phyloP scores from a whole-genome alignment of 2,113 vertebrate genomes.

The Gnathonemus longibarbis region DNA sequence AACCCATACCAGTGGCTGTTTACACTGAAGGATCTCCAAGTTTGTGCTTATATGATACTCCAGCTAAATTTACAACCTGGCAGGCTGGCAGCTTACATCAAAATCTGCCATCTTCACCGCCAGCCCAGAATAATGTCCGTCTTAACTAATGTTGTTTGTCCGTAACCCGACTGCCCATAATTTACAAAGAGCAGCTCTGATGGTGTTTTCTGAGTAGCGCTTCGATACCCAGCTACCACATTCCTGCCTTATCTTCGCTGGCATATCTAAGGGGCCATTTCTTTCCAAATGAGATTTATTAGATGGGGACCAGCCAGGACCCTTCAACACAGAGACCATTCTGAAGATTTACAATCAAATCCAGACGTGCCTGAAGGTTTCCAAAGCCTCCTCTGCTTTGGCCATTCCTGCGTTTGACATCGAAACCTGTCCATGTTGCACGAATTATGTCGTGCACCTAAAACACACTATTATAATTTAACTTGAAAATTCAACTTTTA shows the following conservation, averaged over 20 bases:
- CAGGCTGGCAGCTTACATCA: neutral
- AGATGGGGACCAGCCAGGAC: neutral
- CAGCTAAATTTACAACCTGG: neutral
- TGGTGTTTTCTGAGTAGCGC: neutral
- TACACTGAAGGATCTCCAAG: neutral
- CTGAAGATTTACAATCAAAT: neutral
- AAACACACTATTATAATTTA: neutral
- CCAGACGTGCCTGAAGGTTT: slow-evolving; percentile 12
- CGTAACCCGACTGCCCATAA: slow-evolving; percentile 11
- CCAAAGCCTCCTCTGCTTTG: neutral
- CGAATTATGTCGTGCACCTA: neutral
- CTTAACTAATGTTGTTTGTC: neutral
- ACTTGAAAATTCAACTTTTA: neutral
- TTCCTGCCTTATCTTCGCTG: slow-evolving; percentile 23
- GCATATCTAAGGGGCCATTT: neutral
- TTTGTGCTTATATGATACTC: neutral
- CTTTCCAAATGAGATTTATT: slow-evolving; percentile 11
- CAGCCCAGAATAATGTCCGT: neutral
- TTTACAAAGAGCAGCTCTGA: slow-evolving; percentile 4
- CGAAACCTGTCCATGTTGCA: neutral
- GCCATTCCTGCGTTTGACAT: neutral
- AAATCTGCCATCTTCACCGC: neutral
- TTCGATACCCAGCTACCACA: neutral
- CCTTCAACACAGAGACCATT: slow-evolving; percentile 13
- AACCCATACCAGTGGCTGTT: neutral